Conservation (phyloP, 2,113 vertebrate species). For the Ochotona curzoniae region DNA sequence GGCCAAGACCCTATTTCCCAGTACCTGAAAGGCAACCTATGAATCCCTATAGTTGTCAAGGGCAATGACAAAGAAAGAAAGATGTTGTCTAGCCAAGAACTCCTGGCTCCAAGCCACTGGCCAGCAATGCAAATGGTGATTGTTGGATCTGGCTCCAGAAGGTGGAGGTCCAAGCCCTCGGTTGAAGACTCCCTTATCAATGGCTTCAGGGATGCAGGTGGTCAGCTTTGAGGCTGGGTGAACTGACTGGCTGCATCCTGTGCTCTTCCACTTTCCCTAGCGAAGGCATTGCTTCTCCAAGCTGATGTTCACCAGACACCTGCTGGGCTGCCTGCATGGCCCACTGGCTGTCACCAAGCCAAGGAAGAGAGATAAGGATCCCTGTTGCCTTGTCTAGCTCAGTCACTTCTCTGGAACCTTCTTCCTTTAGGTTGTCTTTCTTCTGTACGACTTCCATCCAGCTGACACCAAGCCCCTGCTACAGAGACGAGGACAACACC, state of each 20-base stretch:
- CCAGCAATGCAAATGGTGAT: neutral
- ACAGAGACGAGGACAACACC: slow-evolving; percentile 10
- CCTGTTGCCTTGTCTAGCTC: neutral
- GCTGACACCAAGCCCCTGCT: neutral
- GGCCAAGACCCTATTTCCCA: neutral
- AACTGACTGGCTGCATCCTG: neutral
- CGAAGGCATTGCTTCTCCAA: neutral
- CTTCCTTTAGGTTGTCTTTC: slow-evolving; percentile 8
- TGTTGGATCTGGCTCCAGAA: neutral
- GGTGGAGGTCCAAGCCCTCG: neutral
- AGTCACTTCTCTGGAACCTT: neutral
- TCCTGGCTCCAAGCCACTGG: neutral
- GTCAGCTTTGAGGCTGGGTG: neutral
- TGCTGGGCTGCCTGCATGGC: neutral
- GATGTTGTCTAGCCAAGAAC: neutral
- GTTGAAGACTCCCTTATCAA: no score
- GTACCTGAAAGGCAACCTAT: slow-evolving; percentile 39
- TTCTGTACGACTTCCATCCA: slow-evolving; percentile 33
- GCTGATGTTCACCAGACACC: no score
- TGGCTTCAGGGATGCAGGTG: neutral
- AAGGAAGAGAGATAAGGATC: neutral
- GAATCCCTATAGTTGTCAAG: neutral
- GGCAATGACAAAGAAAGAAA: neutral
- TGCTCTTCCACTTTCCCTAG: neutral
- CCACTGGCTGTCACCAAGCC: neutral